Percentiles rank a stretch among this genome's conserved stretches.
Evolutionary conservation across 2,113 vertebrate genomes (phyloP).

Genomic region (Pontoporia blainvillei): DNA sequence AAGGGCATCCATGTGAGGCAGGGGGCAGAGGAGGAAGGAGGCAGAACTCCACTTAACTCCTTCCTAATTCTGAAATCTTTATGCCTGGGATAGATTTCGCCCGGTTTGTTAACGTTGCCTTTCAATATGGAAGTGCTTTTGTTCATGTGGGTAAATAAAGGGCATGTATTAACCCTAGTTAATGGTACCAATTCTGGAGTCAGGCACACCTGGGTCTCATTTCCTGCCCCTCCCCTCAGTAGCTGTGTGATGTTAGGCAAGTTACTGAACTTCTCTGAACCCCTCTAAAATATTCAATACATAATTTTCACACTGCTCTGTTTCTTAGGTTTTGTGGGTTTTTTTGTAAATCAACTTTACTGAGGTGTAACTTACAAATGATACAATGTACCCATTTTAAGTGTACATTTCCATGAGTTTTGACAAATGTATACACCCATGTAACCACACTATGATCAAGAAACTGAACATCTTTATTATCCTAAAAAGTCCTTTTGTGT

Average conservation of each 20-base stretch:
- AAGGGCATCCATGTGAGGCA: neutral
- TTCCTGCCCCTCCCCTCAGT: neutral
- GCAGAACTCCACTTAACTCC: neutral
- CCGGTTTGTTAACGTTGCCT: neutral
- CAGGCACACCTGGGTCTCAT: neutral
- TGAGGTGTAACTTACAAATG: neutral
- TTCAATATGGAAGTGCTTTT: neutral
- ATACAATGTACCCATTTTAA: neutral
- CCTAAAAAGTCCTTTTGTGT: neutral
- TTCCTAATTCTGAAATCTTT: neutral
- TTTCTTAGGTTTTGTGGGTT: neutral
- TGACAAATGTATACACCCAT: neutral
- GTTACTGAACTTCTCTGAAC: slow-evolving; percentile 1
- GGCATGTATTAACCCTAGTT: neutral
- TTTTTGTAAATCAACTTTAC: neutral
- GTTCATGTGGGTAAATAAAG: neutral
- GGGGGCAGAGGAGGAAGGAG: neutral
- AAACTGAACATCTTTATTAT: slow-evolving; percentile 3
- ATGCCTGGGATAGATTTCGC: neutral
- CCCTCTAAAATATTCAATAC: neutral
- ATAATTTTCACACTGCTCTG: neutral
- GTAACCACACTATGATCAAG: neutral
- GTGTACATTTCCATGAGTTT: neutral
- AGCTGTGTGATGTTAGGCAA: neutral
- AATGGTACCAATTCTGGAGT: neutral